These are phyloP conservation scores for Zeus faber DNA, from an alignment of 2,113 vertebrate genomes.

Conservation along the genomic window DNA sequence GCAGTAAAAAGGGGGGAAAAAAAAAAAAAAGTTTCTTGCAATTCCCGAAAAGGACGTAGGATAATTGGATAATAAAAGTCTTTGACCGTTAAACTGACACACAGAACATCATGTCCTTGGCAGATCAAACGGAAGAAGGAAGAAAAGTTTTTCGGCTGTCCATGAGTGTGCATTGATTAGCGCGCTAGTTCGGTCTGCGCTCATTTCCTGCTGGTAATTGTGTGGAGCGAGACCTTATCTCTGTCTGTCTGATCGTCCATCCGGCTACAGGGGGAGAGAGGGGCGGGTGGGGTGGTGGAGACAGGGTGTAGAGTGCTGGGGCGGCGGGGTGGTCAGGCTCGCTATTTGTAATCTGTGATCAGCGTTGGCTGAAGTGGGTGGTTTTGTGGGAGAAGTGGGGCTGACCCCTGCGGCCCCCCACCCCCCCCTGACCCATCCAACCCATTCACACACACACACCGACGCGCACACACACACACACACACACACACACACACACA, in stretches of 20 bases:
- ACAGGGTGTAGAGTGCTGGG: slow-evolving; percentile 30
- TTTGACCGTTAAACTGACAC: too few relatives aligned
- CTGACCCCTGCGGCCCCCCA: slow-evolving; percentile 74
- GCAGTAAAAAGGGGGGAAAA: too few relatives aligned
- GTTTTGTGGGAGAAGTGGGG: slow-evolving; percentile 79
- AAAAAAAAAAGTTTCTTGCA: too few relatives aligned
- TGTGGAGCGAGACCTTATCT: neutral
- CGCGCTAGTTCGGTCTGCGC: neutral
- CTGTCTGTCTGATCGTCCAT: neutral
- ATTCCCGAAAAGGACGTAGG: too few relatives aligned
- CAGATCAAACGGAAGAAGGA: neutral
- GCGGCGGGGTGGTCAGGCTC: slow-evolving; percentile 39
- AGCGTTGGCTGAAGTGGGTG: slow-evolving; percentile 74
- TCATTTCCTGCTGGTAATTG: neutral
- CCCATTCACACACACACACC: slow-evolving; percentile 15
- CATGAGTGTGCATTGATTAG: neutral
- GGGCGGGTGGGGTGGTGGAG: slow-evolving; percentile 24
- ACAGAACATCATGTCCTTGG: too few relatives aligned
- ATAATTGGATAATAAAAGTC: too few relatives aligned
- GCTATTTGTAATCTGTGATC: slow-evolving; percentile 74
- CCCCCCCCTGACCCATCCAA: slow-evolving; percentile 33
- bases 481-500: neutral
- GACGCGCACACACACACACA: neutral
- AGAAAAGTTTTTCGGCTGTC: neutral
- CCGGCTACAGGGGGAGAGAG: neutral